A percentile compares a stretch with the other conserved stretches of the same genome.
Evolutionary conservation across 2,113 vertebrate genomes (phyloP).

Genomic region (Corythaeola cristata): DNA sequence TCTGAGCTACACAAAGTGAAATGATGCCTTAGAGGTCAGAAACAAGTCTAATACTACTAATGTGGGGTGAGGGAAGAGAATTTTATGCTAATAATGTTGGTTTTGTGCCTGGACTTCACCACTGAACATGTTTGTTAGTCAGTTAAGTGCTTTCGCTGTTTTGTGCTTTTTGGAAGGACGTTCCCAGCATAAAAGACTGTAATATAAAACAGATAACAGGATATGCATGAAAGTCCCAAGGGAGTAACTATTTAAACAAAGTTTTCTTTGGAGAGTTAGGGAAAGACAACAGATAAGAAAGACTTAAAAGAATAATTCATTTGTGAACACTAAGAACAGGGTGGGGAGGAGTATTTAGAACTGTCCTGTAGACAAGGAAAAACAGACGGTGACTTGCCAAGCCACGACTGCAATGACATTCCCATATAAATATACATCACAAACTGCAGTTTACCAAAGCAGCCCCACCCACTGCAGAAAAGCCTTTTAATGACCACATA

Average conservation of each 20-base stretch:
- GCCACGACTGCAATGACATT: background rate
- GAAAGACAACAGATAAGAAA: slow-evolving; percentile 13
- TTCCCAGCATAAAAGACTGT: slow-evolving; percentile 27
- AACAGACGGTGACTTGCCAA: background rate
- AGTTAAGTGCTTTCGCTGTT: background rate
- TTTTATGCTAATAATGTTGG: background rate
- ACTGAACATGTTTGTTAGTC: background rate
- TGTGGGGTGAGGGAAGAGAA: accelerated
- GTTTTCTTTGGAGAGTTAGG: slow-evolving; percentile 45
- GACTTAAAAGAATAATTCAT: background rate
- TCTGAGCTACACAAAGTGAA: background rate
- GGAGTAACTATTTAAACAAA: slow-evolving; percentile 51
- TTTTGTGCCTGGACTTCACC: background rate
- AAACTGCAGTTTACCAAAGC: background rate
- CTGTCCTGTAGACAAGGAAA: background rate
- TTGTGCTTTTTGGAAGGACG: slow-evolving; percentile 36
- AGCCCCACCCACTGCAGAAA: slow-evolving; percentile 2
- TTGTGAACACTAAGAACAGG: background rate
- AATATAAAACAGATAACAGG: slow-evolving; percentile 58
- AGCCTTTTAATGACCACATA: background rate
- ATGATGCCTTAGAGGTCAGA: background rate
- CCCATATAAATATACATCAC: background rate
- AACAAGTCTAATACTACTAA: background rate
- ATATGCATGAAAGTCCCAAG: slow-evolving; percentile 33
- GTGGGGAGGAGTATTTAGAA: background rate